Percentiles rank a stretch among this genome's conserved stretches.
Evolutionary conservation across 2,888 invertebrate species (phyloP).

Genomic region (Chymomyza procnemis): DNA sequence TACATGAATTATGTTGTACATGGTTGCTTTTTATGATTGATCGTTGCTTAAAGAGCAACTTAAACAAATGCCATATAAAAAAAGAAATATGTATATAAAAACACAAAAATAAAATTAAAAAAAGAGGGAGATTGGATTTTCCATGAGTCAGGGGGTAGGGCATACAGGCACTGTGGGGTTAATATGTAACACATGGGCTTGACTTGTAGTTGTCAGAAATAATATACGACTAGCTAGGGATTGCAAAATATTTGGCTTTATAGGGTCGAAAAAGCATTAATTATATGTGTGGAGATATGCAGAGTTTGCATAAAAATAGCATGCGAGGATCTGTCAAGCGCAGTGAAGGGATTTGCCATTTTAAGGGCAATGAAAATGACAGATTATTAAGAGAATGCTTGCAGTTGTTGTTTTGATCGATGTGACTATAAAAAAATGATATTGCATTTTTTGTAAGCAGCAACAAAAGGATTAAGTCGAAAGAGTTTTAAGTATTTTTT

Average conservation of each 20-base stretch:
- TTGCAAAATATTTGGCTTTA: not conserved
- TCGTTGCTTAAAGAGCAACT: slow-evolving; percentile 58
- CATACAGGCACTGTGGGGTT: slow-evolving; percentile 41
- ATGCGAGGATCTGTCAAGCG: not conserved
- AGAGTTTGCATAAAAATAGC: too few species aligned
- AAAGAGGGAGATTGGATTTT: not conserved
- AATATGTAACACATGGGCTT: slow-evolving; percentile 57
- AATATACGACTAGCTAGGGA: not conserved
- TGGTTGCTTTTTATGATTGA: slow-evolving; percentile 50
- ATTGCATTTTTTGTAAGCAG: not conserved
- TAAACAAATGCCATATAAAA: slow-evolving; percentile 16
- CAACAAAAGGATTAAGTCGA: not conserved
- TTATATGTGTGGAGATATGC: not conserved
- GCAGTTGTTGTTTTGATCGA: not conserved
- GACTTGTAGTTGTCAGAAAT: slow-evolving; percentile 21
- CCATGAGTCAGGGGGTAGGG: not conserved
- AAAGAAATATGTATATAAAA: not conserved
- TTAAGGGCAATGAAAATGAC: not conserved
- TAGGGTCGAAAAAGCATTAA: not conserved
- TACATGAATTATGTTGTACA: not conserved
- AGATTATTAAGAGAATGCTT: not conserved
- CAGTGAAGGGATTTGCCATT: not conserved
- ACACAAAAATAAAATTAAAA: not conserved
- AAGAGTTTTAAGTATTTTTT: slow-evolving; percentile 39
- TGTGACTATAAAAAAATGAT: not conserved